A percentile compares a stretch with the other conserved stretches of the same genome.
Conservation (phyloP, 2,797 vertebrate genomes). For the Esox masquinongy region DNA sequence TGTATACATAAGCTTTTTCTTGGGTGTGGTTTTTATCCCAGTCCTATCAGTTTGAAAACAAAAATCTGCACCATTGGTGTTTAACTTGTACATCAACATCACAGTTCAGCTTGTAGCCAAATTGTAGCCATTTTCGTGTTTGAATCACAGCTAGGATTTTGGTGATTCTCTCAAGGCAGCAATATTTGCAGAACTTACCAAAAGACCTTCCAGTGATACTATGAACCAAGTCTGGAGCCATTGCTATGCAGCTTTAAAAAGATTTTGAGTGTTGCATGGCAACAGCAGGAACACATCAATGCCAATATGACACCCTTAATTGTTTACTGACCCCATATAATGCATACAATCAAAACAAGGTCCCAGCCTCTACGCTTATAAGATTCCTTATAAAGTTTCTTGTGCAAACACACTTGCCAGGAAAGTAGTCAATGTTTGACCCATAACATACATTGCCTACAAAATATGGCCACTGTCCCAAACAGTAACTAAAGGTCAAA, state of each 20-base stretch:
- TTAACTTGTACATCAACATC: not conserved
- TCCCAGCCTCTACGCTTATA: not conserved
- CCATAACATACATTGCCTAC: not conserved
- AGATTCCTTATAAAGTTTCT: not conserved
- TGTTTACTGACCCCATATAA: not conserved
- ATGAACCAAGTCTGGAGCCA: not conserved
- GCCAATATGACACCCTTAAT: not conserved
- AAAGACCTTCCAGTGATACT: not conserved
- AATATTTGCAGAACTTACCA: not conserved
- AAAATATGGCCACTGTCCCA: not conserved
- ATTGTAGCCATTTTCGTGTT: not conserved
- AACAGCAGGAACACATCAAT: not conserved
- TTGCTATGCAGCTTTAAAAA: not conserved
- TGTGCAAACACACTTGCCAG: not conserved
- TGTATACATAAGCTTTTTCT: too few relatives aligned
- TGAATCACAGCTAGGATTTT: not conserved
- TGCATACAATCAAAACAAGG: constrained; percentile 1
- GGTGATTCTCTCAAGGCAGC: not conserved
- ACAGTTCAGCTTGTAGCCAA: not conserved
- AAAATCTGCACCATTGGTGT: too few relatives aligned
- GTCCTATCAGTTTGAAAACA: too few relatives aligned
- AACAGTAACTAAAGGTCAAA: not conserved
- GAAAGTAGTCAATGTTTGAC: not conserved
- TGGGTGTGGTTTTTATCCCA: too few relatives aligned
- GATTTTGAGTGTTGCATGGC: not conserved